Base-by-base conservation (phyloP, 2,797 vertebrate species). In the Moxostoma hubbsi region DNA sequence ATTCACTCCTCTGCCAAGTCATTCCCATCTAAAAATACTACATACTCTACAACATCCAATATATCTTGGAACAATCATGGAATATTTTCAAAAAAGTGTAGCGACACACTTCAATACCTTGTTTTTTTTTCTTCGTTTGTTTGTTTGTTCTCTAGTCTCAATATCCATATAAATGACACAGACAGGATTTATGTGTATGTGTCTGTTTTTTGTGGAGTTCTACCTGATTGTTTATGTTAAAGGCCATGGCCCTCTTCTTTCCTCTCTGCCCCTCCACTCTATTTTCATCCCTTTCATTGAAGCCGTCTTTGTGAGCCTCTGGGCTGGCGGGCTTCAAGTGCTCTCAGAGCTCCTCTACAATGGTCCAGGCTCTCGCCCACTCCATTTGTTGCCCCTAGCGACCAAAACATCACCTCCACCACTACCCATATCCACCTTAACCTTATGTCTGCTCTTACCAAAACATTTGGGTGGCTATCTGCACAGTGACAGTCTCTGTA, bases 381-480 rank as follows among this genome's bases (percentile, higher is more conserved):
- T 98, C 96, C 96, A 98, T 98, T 98, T 98, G 97, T 99, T 98
- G 96, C 97, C 95, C 96, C 83, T 95, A 95, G 96, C 95, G 94
- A 98, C 95, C 91, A 92, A 93, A 93, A 94, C 92, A 94, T 89
- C 90, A 49, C 54, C 2, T 57, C 36, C 80, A 24, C 57, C 36
- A 36, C 36, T 64, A 45, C 85, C 46, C 88, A 62, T 77, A 78
- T 93, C 90, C 87, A 89, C 89, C 89, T 57, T 59, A 16, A 85
- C 43, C 89, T 80, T 75, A 69, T 81, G 62, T 90, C 92, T 93
- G 93, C 95, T 89, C 80, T 95, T 95, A 95, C 95, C 95, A 95
- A 96, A 95, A 94, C 93, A 92, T 94, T 93, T 91, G 92, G 95
- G 95, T 96, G 95, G 94, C 92, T 91, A 95, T 95, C 93, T 93